phyloP scores from a whole-genome alignment of 2,113 vertebrate genomes.

The Neolamprologus falcicula region DNA sequence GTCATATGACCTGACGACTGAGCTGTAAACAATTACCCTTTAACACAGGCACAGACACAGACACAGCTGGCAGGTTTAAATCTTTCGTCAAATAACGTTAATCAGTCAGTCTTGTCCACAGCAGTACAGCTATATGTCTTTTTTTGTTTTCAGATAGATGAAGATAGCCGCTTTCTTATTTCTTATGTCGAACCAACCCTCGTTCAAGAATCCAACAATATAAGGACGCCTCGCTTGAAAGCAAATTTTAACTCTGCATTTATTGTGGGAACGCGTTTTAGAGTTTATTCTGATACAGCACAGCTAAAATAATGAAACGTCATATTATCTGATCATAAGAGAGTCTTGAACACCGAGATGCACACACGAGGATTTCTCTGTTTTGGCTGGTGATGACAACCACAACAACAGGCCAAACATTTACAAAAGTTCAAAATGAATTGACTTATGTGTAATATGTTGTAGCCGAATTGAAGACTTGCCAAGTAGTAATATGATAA shows the following conservation, averaged over 20 bases:
- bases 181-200: neutral
- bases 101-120: neutral
- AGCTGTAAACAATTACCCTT: neutral
- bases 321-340: neutral
- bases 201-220: neutral
- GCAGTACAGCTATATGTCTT: neutral
- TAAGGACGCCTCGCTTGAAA: neutral
- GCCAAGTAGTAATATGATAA: rapidly evolving
- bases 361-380: neutral
- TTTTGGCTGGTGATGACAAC: neutral
- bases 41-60: neutral
- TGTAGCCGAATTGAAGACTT: neutral
- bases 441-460: neutral
- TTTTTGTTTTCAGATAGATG: neutral
- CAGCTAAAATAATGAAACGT: neutral
- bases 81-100: neutral
- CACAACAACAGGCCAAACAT: neutral
- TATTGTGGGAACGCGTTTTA: neutral
- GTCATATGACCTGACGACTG: constrained; percentile 44
- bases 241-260: neutral
- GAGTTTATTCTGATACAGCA: neutral
- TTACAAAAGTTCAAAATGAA: neutral
- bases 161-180: neutral
- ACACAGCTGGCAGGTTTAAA: neutral
- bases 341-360: rapidly evolving